These are phyloP conservation scores for Calyptommatus sinebrachiatus DNA, from an alignment of 2,113 vertebrate genomes.

Conservation along the genomic window DNA sequence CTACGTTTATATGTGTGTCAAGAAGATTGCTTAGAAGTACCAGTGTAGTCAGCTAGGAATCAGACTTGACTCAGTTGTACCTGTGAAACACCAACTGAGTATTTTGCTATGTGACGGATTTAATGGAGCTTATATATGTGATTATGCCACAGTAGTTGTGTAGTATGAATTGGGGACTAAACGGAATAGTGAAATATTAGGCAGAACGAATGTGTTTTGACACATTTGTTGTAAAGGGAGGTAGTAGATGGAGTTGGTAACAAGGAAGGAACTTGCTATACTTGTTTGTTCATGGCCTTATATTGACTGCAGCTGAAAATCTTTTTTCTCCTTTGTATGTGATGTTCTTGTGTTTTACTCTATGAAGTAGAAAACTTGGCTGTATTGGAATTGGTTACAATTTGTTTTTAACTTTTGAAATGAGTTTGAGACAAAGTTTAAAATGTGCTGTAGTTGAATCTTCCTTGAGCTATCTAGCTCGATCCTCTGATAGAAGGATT, in stretches of 20 bases:
- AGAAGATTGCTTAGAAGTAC: too few relatives aligned
- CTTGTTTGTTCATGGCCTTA: not conserved
- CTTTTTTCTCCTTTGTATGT: not conserved
- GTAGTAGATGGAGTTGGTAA: not conserved
- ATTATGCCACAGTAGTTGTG: not conserved
- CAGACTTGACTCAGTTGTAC: too few relatives aligned
- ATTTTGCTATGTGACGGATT: not conserved
- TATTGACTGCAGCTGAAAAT: not conserved
- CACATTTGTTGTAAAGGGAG: not conserved
- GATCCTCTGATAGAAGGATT: not conserved
- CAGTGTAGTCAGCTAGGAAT: too few relatives aligned
- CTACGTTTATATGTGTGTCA: too few relatives aligned
- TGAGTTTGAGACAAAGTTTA: not conserved
- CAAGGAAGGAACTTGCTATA: not conserved
- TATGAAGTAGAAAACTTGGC: not conserved
- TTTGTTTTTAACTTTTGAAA: not conserved
- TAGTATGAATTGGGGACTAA: not conserved
- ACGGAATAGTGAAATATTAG: not conserved
- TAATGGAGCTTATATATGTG: not conserved
- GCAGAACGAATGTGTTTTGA: constrained; percentile 9
- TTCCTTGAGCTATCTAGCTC: not conserved
- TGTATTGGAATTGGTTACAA: not conserved
- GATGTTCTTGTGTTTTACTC: too few relatives aligned
- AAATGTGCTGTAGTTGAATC: not conserved
- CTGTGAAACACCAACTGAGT: too few relatives aligned